These are phyloP conservation scores for Telmatherina bonti DNA, from an alignment of 2,797 vertebrate species.

Conservation along the genomic window DNA sequence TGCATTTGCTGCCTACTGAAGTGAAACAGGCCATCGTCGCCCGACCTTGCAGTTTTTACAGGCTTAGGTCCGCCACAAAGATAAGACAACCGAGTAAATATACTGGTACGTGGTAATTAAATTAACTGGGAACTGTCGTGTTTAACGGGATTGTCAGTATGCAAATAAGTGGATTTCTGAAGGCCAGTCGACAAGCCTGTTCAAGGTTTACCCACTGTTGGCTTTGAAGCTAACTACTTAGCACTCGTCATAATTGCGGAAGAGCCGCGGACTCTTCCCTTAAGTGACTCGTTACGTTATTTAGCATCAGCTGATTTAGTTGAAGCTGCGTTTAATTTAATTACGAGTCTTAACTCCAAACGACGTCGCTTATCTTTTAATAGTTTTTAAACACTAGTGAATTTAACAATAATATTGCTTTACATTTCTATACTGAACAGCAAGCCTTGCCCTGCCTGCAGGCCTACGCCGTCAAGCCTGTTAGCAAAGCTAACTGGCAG, in stretches of 20 bases:
- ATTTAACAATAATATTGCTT: not conserved
- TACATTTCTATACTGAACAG: constrained; percentile 4
- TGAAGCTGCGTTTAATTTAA: not conserved
- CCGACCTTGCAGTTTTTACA: constrained; percentile 75
- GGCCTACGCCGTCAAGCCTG: constrained; percentile 66
- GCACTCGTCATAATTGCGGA: constrained; percentile 74
- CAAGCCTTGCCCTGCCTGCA: constrained; percentile 61
- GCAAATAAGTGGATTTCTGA: constrained; percentile 77
- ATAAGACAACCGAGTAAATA: constrained; percentile 26
- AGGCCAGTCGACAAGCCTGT: constrained; percentile 37
- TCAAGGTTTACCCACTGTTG: constrained; percentile 40
- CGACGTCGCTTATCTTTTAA: not conserved
- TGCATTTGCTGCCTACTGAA: constrained; percentile 43
- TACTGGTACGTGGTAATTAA: constrained; percentile 48
- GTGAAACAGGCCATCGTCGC: constrained; percentile 65
- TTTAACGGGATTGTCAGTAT: constrained; percentile 78
- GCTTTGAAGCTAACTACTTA: constrained; percentile 65
- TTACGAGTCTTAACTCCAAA: not conserved
- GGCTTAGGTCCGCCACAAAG: constrained; percentile 3
- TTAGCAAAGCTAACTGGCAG: constrained; percentile 76
- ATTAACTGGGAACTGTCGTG: constrained; percentile 57
- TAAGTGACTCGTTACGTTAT: constrained; percentile 46
- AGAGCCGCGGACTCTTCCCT: constrained; percentile 62
- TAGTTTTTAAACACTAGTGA: not conserved
- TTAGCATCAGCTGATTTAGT: constrained; percentile 20